phyloP scores from a whole-genome alignment of 1,140 invertebrate genomes.

The Drosophila equinoxialis region DNA sequence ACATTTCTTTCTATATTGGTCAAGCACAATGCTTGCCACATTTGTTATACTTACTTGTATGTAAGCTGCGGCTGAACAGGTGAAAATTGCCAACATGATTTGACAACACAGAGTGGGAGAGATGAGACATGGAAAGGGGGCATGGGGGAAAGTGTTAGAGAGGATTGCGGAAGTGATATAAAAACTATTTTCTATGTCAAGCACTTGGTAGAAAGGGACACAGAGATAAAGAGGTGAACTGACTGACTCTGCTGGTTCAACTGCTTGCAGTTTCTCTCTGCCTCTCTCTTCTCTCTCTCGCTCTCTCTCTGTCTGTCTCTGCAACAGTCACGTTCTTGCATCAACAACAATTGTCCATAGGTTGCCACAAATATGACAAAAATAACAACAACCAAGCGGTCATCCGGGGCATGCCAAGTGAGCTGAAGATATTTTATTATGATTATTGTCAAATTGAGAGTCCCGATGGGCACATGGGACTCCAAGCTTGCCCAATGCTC shows the following conservation, averaged over 20 bases:
- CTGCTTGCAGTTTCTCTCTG: constrained; percentile 19
- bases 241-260: constrained; percentile 27
- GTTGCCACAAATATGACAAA: constrained; percentile 69
- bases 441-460: constrained; percentile 61
- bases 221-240: no score
- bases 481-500: constrained; percentile 30
- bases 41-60: constrained; percentile 58
- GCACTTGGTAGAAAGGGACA: background rate
- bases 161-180: constrained; percentile 46
- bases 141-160: background rate
- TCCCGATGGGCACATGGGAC: background rate
- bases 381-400: constrained; percentile 37
- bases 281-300: constrained; percentile 30
- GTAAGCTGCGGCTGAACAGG: constrained; percentile 71
- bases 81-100: constrained; percentile 80
- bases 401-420: constrained; percentile 61
- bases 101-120: constrained; percentile 50
- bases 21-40: constrained; percentile 39
- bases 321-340: constrained; percentile 66
- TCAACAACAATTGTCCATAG: constrained; percentile 24
- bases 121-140: no score
- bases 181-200: constrained; percentile 77
- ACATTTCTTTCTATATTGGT: constrained; percentile 1
- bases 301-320: constrained; percentile 42
- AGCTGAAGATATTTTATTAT: constrained; percentile 56